A percentile compares a stretch with the other conserved stretches of the same genome.
Evolutionary conservation across 2,113 vertebrate genomes (phyloP).

Genomic region (Loxodonta africana): DNA sequence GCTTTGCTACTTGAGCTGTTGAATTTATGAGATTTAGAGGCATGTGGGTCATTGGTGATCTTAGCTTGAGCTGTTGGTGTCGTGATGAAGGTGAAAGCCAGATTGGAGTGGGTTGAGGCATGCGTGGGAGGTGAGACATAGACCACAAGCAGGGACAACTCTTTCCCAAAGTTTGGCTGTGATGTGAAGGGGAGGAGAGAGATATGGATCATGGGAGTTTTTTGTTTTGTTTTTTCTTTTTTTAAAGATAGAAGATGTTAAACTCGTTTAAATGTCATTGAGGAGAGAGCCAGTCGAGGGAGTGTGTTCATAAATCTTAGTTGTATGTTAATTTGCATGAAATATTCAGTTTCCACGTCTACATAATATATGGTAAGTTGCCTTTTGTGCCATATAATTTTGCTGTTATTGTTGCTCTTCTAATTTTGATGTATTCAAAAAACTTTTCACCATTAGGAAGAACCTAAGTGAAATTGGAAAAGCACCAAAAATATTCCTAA

Average conservation of each 20-base stretch:
- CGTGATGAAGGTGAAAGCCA: background rate
- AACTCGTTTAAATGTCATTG: slow-evolving; percentile 55
- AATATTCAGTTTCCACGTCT: background rate
- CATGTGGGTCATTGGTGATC: background rate
- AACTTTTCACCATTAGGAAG: slow-evolving; percentile 25
- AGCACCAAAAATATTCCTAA: slow-evolving; percentile 39
- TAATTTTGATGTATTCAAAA: slow-evolving; percentile 31
- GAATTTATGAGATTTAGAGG: background rate
- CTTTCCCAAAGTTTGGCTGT: background rate
- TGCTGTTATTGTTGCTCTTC: background rate
- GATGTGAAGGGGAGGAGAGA: background rate
- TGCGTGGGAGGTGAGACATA: slow-evolving; percentile 14
- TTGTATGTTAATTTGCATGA: background rate
- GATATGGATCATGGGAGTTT: background rate
- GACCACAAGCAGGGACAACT: background rate
- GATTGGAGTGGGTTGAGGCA: background rate
- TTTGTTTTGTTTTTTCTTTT: background rate
- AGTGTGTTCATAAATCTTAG: slow-evolving; percentile 42
- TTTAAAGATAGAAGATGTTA: background rate
- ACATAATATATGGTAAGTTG: background rate
- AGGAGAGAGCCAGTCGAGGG: slow-evolving; percentile 11
- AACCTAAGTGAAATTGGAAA: slow-evolving; percentile 56
- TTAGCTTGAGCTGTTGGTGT: background rate
- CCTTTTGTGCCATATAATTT: background rate
- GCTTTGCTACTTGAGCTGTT: background rate